Percentiles rank a stretch among this genome's conserved stretches.
phyloP scores from a whole-genome alignment of 2,113 vertebrate species.

The Amblyornis subalaris region DNA sequence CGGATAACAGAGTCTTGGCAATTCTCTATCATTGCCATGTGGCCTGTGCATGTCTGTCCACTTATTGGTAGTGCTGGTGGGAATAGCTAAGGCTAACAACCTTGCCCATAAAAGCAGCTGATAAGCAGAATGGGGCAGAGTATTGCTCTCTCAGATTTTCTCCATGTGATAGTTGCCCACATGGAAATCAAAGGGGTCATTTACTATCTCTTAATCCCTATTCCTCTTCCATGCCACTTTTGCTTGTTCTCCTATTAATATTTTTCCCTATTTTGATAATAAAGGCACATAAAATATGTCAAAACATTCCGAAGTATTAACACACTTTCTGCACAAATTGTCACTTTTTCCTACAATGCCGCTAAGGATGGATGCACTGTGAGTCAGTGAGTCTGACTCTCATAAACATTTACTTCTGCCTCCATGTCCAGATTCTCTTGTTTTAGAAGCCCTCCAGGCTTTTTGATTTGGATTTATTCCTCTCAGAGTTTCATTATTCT shows the following conservation, averaged over 20 bases:
- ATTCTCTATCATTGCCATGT: background rate
- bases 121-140: background rate
- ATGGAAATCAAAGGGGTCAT: background rate
- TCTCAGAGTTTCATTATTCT: background rate
- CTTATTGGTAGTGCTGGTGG: background rate
- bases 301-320: background rate
- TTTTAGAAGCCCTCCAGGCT: background rate
- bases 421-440: background rate
- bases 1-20: background rate
- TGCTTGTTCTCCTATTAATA: background rate
- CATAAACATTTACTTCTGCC: background rate
- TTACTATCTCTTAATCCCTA: background rate
- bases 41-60: background rate
- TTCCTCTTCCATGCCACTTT: background rate
- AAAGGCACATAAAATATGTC: background rate
- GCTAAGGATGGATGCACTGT: background rate
- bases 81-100: background rate
- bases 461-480: background rate
- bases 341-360: background rate
- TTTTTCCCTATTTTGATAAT: background rate
- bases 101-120: background rate
- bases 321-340: background rate
- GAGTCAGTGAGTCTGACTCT: background rate
- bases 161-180: background rate
- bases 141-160: background rate